phyloP scores from a whole-genome alignment of 2,113 vertebrate genomes.

The Zapus hudsonius region DNA sequence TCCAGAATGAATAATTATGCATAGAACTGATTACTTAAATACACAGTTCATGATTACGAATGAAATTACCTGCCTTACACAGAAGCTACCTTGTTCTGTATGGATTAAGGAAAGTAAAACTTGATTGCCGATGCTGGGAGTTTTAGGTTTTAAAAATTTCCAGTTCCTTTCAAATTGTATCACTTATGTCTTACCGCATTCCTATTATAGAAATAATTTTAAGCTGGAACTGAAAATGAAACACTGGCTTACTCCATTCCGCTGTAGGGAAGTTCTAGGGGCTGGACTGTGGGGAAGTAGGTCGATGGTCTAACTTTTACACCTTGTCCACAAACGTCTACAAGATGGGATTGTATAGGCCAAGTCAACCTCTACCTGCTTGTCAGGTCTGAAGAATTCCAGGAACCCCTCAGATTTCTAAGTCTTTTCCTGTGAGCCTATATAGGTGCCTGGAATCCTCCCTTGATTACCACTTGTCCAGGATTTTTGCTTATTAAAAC shows the following conservation, averaged over 20 bases:
- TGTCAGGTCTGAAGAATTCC: background rate
- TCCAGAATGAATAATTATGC: slow-evolving; percentile 74
- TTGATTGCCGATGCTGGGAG: slow-evolving; percentile 74
- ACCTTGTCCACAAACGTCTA: background rate
- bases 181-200: slow-evolving; percentile 47
- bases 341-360: background rate
- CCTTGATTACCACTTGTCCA: slow-evolving; percentile 36
- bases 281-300: background rate
- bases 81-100: slow-evolving; percentile 63
- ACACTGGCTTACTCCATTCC: slow-evolving; percentile 48
- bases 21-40: slow-evolving; percentile 76
- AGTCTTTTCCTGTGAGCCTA: background rate
- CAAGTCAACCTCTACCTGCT: background rate
- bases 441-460: slow-evolving; percentile 20
- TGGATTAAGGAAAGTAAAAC: slow-evolving; percentile 73
- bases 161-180: slow-evolving; percentile 65
- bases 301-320: background rate
- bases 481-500: slow-evolving; percentile 67
- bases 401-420: background rate
- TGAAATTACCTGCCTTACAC: slow-evolving; percentile 75
- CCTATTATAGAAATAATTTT: slow-evolving; percentile 62
- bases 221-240: slow-evolving; percentile 71
- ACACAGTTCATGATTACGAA: slow-evolving; percentile 78
- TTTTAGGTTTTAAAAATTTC: slow-evolving; percentile 70
- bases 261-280: background rate